Evolutionary conservation across 2,797 vertebrate species (phyloP), one percentile per base, ranked within the genome.

Genomic region (Argyrosomus regius): DNA sequence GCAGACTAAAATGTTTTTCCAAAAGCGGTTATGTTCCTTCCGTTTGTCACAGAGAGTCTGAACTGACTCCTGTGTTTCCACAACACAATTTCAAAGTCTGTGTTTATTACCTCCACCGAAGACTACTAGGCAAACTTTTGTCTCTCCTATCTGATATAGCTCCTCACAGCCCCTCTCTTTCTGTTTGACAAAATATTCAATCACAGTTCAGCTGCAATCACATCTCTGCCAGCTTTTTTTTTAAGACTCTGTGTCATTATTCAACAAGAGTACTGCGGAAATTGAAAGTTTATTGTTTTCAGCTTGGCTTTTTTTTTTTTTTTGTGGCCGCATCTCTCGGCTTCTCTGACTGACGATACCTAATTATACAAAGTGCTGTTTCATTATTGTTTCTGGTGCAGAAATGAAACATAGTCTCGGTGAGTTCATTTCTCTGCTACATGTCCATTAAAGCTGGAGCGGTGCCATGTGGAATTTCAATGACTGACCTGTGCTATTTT

Each of bases 331-430:
- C 7, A 41, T 46, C 35, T 67, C 46, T 53, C 35, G 39, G 31
- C 61, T 60, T 66, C 39, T 58, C 74, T 75, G 56, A 82, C 20
- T 50, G 54, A 69, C 65, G 13, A 67, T 18, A 62, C 46, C 46
- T 78, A 75, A 93, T 93, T 88, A 90, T 74, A 86, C 84, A 91
- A 83, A 92, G 91, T 93, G 89, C 87, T 75, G 72, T 71, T 90
- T 88, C 80, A 75, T 87, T 81, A 78, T 81, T 41, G 59, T 77
- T 84, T 80, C 67, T 58, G 75, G 59, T 71, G 73, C 72, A 80
- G 68, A 81, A 87, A 81, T 78, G 65, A 85, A 86, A 87, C 71
- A 17, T 66, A 68, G 75, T 82, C 79, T 75, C 13, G 7, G 61
- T 68, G 31, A 53, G 84, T 60, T 49, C 66, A 68, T 87, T 81